Conservation (phyloP, 1,140 invertebrate genomes). For the Drosophila tropicalis region DNA sequence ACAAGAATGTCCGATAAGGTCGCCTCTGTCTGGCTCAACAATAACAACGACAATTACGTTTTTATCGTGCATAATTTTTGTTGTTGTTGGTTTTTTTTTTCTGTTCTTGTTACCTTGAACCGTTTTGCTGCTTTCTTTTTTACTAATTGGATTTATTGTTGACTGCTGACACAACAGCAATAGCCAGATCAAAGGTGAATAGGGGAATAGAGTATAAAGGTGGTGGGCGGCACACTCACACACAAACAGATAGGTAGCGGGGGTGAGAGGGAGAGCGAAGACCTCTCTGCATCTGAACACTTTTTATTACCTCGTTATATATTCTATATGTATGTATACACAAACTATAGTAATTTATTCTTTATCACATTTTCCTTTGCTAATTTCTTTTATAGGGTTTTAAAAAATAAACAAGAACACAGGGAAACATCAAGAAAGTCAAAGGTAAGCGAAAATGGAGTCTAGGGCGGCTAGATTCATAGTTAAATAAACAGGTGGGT, state of each 20-base stretch:
- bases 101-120: slow-evolving; percentile 66
- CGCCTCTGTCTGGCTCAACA: slow-evolving; percentile 30
- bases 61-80: slow-evolving; percentile 64
- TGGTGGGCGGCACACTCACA: not conserved
- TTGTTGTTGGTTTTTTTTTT: slow-evolving; percentile 7
- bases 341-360: no score
- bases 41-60: slow-evolving; percentile 15
- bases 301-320: slow-evolving; percentile 26
- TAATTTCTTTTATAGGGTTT: no score
- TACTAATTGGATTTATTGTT: slow-evolving; percentile 79
- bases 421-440: no score
- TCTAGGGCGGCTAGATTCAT: no score
- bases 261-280: not conserved
- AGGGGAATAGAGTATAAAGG: not conserved
- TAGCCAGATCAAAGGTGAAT: not conserved
- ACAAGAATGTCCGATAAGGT: slow-evolving; percentile 58
- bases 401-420: no score
- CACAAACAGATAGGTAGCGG: no score
- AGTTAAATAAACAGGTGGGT: no score
- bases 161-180: slow-evolving; percentile 65
- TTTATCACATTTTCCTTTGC: no score
- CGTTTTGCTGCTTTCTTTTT: slow-evolving; percentile 41
- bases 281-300: not conserved
- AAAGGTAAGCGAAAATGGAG: no score
- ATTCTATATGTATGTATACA: no score